Base-by-base conservation (phyloP, 2,888 invertebrate genomes). In the Rotaria socialis region DNA sequence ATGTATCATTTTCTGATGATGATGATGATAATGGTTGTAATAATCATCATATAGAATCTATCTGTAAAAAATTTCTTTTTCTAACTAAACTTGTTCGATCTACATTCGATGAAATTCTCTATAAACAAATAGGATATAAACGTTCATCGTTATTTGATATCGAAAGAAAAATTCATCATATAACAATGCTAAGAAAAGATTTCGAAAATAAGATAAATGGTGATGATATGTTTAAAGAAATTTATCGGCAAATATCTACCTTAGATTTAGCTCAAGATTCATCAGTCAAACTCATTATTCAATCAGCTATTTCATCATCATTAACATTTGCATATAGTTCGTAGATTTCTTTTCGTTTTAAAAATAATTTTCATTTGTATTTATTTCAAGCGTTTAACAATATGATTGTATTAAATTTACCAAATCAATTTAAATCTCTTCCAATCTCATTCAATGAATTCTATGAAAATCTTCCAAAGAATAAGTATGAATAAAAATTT, bases 41-140 rank as follows among this genome's bases (percentile, higher is more conserved):
- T 8, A 11, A 22, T 47, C 10, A 24, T 47, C 11, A 47, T n/a
- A 47, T 80, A 10, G 80, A 80, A 80, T 24, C 11, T 10, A 24
- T n/a, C 47, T 47, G 47, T 35, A 35, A 67, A 24, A 47, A 47
- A 5, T 80, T 47, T 80, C 0, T 47, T n/a, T 80, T 47, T 5
- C 14, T 80, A 47, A 80, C 80, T 47, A 80, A 80, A 47, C 22
- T 80, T 80, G 47, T 80, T 47, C 80, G 47, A 47, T 80, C 47
- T 47, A 47, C 47, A 80, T 80, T 43, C 2, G 47, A 80, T 80
- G 80, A 80, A 80, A 80, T 80, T n/a, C n/a, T 80, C 11, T n/a
- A 47, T 47, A 80, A 80, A 47, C 80, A 80, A 80, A 80, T n/a
- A 3, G 24, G 24, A 19, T 80, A 47, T 80, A 19, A 47, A 47